Evolutionary conservation across 1,140 invertebrate genomes (phyloP), one percentile per base, ranked within the genome.

Genomic region (Apis cerana): DNA sequence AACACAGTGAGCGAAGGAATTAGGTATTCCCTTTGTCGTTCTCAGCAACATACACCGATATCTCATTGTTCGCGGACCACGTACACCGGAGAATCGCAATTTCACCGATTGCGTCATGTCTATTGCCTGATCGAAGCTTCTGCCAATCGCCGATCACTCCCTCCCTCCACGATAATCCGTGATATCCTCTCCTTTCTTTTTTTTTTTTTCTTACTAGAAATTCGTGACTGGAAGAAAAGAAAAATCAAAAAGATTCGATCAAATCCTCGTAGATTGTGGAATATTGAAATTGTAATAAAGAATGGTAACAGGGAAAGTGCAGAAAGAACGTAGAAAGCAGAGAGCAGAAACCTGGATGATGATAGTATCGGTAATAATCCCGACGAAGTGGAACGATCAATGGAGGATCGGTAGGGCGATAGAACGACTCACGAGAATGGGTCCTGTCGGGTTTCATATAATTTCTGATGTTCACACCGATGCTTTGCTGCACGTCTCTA

Each of bases 401-500:
- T n/a, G 84, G 77, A 80, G 84, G 82, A 81, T 89, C 86, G 50
- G 83, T 59, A 81, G 61, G 61, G 23, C 61, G 61, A 27, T 89
- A 83, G 58, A 82, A 21, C 74, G 87, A 85, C 88, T 91, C 90
- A 90, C 86, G 88, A 87, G 85, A 88, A 88, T 90, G 91, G 72
- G 90, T 95, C 88, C 93, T 95, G 19, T 92, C 90, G 84, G 92
- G 94, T 92, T 95, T 95, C 88, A 96, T 94, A 87, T 96, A 96
- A 91, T 97, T 97, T 87, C 96, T 95, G 83, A 97, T 97, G 86
- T 96, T 96, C 8, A 97, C 96, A 27, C 96, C 96, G 70, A 97
- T 96, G 33, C 96, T 96, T 93, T 97, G 97, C 92, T 97, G 97
- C 82, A 97, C 96, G 90, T 97, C 97, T 76, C 96, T 96, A 17